These are phyloP conservation scores for Macropus fuliginosus DNA, from an alignment of 2,797 vertebrate genomes.

Conservation along the genomic window DNA sequence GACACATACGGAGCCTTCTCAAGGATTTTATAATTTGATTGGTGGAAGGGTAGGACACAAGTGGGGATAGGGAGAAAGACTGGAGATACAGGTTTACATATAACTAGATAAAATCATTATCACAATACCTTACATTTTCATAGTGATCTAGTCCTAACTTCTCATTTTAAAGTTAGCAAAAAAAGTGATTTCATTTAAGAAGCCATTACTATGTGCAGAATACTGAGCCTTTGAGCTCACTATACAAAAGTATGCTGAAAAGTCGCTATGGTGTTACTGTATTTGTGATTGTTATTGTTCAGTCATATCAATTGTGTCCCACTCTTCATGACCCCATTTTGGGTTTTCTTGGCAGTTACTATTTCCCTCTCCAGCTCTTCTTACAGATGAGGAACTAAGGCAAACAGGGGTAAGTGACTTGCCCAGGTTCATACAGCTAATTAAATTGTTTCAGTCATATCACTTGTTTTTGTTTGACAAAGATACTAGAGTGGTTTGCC, in stretches of 20 bases:
- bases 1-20: background rate
- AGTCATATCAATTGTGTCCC: background rate
- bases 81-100: background rate
- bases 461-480: no score
- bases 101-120: background rate
- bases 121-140: background rate
- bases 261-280: background rate
- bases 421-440: no score
- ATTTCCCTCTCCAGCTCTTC: no score
- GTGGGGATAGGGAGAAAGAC: background rate
- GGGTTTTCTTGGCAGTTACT: no score
- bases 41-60: no score
- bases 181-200: background rate
- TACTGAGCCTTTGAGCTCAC: background rate
- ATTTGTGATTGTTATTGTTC: background rate
- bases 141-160: background rate
- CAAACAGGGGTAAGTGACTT: no score
- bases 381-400: no score
- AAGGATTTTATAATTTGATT: no score
- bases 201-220: background rate
- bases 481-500: no score
- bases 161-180: background rate
- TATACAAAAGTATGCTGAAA: background rate
- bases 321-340: background rate
- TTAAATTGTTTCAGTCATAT: no score